A percentile compares a stretch with the other conserved stretches of the same genome.
Conservation (phyloP, 2,888 invertebrate species). For the Melitaea athalia region DNA sequence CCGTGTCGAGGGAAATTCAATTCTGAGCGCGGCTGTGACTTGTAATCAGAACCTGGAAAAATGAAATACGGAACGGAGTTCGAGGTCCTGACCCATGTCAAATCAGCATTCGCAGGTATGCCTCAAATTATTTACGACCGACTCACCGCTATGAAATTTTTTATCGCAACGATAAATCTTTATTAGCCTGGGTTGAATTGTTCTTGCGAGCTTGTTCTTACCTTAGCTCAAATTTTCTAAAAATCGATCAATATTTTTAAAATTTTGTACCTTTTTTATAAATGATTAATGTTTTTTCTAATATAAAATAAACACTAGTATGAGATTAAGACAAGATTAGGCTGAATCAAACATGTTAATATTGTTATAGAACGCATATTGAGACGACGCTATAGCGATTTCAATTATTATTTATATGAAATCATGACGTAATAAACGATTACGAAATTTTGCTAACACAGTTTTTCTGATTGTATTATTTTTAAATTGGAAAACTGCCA, state of each 20-base stretch:
- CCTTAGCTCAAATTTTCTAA: neutral
- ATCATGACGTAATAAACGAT: conserved; percentile 14
- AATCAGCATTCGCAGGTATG: conserved; percentile 80
- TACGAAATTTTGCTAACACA: conserved; percentile 22
- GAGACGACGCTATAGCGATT: neutral
- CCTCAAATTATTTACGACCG: conserved; percentile 77
- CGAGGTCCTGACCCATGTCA: conserved; percentile 75
- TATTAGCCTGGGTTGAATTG: conserved; percentile 62
- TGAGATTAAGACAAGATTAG: too few relatives aligned
- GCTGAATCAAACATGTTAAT: too few relatives aligned
- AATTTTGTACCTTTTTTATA: too few relatives aligned
- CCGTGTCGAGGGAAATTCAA: conserved; percentile 66
- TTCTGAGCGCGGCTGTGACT: conserved; percentile 66
- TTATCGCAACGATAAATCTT: conserved; percentile 76
- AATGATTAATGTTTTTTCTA: too few relatives aligned
- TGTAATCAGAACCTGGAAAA: conserved; percentile 68
- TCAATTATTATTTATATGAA: neutral
- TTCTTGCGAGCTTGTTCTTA: conserved; percentile 25
- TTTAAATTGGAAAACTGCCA: conserved; percentile 31
- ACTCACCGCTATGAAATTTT: conserved; percentile 73
- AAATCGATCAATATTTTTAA: too few relatives aligned
- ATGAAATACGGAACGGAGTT: conserved; percentile 69
- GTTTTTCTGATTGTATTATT: conserved; percentile 25
- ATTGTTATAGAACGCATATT: too few relatives aligned
- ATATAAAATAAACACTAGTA: too few relatives aligned